Base-by-base conservation (phyloP, 2,888 invertebrate species). In the Aleiodes alternator region DNA sequence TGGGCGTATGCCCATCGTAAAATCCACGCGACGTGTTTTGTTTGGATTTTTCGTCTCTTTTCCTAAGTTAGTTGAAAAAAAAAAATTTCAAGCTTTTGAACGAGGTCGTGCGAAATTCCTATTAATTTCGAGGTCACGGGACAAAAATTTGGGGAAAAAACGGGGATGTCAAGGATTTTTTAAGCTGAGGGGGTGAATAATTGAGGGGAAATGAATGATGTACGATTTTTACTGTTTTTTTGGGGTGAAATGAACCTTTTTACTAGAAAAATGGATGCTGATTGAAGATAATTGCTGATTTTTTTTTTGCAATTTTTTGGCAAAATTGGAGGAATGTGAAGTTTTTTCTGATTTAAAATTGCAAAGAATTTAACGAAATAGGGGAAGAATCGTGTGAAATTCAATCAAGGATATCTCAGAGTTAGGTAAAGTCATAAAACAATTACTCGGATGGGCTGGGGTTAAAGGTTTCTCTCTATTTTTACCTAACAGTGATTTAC, bases 381-480 rank as follows among this genome's bases (percentile, higher is more conserved):
- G 50, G 0, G n/a, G 38, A 23, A 50, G 57, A 71, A 16, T 43
- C 48, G n/a, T 48, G 34, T n/a, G 7, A 55, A 34, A 31, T 69
- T 34, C 48, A 59, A 43, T 56, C 29, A 59, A 73, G 70, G 69
- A 59, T 38, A 68, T 72, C 75, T 66, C n/a, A 64, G 53, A 38
- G 53, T 64, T 72, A 64, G 75, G 74, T 84, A 77, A 76, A 70
- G 78, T 78, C 83, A 79, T 84, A 85, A 84, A 84, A 81, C 81
- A 82, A 85, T 84, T 83, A 84, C 73, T 53, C 34, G 75, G 71
- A 23, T 38, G 66, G 66, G 43, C 43, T 55, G 56, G 38, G 50
- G 70, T 53, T 23, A 48, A 71, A 38, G 29, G 57, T 53, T 59
- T 43, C 43, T 43, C 31, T 34, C 34, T 8, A 16, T 34, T 61